Conservation (phyloP, 2,113 vertebrate species). For the Phyllopteryx taeniolatus region DNA sequence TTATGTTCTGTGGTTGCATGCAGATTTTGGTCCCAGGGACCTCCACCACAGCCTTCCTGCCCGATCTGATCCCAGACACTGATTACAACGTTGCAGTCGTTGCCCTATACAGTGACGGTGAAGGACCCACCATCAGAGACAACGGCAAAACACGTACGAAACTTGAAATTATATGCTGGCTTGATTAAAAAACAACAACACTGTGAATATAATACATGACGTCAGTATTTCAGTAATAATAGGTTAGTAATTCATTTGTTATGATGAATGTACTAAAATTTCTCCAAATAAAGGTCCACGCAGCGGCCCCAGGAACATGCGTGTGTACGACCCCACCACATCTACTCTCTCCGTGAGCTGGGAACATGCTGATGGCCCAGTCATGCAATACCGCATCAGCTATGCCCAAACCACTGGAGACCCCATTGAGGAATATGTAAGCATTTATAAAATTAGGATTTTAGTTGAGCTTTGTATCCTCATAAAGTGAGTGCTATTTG, state of each 20-base stretch:
- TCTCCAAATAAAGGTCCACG: conserved; percentile 78
- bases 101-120: conserved; percentile 88
- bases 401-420: conserved; percentile 89
- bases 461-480: neutral
- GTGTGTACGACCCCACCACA: conserved; percentile 87
- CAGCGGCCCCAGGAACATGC: conserved; percentile 87
- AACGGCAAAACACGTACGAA: conserved; percentile 88
- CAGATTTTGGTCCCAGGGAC: conserved; percentile 85
- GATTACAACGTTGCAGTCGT: conserved; percentile 85
- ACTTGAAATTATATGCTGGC: neutral
- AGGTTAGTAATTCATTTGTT: too few relatives aligned
- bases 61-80: conserved; percentile 83
- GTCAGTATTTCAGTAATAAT: neutral
- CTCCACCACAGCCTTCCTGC: conserved; percentile 77
- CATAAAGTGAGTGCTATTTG: neutral
- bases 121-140: conserved; percentile 79
- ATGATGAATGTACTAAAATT: neutral
- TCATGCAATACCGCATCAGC: conserved; percentile 89
- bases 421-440: conserved; percentile 93
- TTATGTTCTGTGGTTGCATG: conserved; percentile 12
- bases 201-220: neutral
- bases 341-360: conserved; percentile 88
- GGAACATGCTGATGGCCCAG: conserved; percentile 92
- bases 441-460: conserved; percentile 31
- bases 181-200: neutral